Base-by-base conservation (phyloP, 30 jellyfish, hydroid and myxozoan species). In the Haliclystus octoradiatus region DNA sequence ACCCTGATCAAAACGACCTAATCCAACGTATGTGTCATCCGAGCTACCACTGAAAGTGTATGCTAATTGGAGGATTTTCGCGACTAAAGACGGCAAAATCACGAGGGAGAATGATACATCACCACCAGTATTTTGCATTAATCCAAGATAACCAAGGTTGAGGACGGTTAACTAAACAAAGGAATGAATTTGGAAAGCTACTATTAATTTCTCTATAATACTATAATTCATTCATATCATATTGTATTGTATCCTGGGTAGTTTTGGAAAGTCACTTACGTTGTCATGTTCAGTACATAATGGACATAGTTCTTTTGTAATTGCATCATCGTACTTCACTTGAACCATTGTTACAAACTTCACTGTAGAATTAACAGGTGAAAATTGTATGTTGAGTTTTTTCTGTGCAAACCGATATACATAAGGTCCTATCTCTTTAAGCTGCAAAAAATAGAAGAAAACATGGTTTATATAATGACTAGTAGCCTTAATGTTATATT, bases 361-460 rank as follows among this genome's bases (percentile, higher is more conserved):
- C 34, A 68, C 82, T 15, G 84, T 73, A 60, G 31, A 31, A 1
- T 61, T 72, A 0, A 22, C 64, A 0, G 67, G 50, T n/a, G 80
- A 31, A 50, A 71, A 80, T 19, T 32, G n/a, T 28, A 82, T 57
- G 40, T 68, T 66, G 2, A 34, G 32, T 40, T 82, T 82, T 64
- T 4, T 62, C 15, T 61, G 3, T 5, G 72, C 61, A 50, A 74
- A 64, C 49, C 72, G 57, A 62, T 82, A 82, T 33, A 74, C 67
- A 60, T 73, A 82, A 1, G 94, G 94, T 3, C 94, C 89, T 26
- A 74, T 83, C 53, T 82, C 89, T 34, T 73, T 62, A 13, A 82
- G 78, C 94, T 82, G 53, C 27, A n/a, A 49, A 0, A 25, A 26
- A 52, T 24, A 4, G 0, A 1, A 60, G 12, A 0, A 26, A 13